A percentile compares a stretch with the other conserved stretches of the same genome.
Evolutionary conservation across 2,888 invertebrate species (phyloP).

Genomic region (Timema podura): DNA sequence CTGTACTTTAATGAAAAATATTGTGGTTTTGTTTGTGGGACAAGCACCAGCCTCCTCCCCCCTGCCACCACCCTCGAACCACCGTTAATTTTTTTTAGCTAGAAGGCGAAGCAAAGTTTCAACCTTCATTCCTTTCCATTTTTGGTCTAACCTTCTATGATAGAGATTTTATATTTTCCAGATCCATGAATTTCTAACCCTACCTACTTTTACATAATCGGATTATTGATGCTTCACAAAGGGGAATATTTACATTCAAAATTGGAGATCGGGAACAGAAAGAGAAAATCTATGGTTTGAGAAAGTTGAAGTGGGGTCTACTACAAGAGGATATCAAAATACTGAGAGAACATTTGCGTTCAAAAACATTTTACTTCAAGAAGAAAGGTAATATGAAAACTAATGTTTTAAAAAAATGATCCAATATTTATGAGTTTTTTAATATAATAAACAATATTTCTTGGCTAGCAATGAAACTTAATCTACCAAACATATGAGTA

Average conservation of each 20-base stretch:
- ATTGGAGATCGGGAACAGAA: constrained; percentile 16
- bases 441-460: too few relatives aligned
- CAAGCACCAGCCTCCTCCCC: not conserved
- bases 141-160: not conserved
- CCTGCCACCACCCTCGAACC: too few relatives aligned
- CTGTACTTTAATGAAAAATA: constrained; percentile 18
- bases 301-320: too few relatives aligned
- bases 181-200: constrained; percentile 2
- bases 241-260: constrained; percentile 25
- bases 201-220: constrained; percentile 17
- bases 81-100: not conserved
- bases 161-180: constrained; percentile 8
- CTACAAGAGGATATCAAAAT: too few relatives aligned
- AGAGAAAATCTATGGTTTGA: not conserved
- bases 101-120: not conserved
- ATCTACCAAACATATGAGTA: too few relatives aligned
- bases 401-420: too few relatives aligned
- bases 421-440: too few relatives aligned
- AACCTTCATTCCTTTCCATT: too few relatives aligned
- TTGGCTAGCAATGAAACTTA: too few relatives aligned
- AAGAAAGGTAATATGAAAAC: too few relatives aligned
- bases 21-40: constrained; percentile 17
- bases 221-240: constrained; percentile 24
- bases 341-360: too few relatives aligned
- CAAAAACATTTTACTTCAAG: too few relatives aligned